Evolutionary conservation across 2,113 vertebrate genomes (phyloP).

Genomic region (Nothoprocta perdicaria): DNA sequence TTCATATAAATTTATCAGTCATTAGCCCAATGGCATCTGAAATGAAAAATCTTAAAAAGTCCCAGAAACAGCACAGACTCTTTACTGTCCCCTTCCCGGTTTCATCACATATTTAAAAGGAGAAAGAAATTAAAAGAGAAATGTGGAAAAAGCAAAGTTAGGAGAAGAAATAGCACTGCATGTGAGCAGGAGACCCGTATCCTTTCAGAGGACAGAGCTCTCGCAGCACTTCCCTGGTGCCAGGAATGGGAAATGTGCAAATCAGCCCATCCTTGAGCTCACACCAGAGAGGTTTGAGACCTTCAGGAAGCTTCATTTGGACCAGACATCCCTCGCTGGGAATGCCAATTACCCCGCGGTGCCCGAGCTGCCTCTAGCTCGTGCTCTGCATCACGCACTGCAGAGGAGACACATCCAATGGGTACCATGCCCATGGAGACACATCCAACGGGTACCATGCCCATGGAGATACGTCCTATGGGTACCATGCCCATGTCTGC

Average conservation of each 20-base stretch:
- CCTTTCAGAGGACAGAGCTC: too few relatives aligned
- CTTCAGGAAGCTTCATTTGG: background rate
- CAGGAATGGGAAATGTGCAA: background rate
- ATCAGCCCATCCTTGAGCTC: background rate
- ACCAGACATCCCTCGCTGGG: background rate
- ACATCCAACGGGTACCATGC: background rate
- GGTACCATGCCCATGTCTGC: background rate
- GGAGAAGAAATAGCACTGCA: background rate
- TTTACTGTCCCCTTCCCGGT: rapidly evolving
- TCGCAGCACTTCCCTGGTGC: too few relatives aligned
- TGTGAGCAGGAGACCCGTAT: rapidly evolving
- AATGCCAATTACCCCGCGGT: background rate
- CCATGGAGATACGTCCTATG: conserved; percentile 1
- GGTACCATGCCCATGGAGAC: background rate
- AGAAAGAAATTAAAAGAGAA: background rate
- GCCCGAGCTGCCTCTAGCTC: background rate
- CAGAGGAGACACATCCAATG: background rate
- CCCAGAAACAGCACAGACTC: background rate
- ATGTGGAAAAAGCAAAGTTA: background rate
- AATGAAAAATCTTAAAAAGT: background rate
- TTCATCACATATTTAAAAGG: background rate
- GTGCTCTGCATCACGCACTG: background rate
- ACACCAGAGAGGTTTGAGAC: background rate
- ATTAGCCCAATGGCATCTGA: background rate
- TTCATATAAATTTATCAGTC: background rate